Evolutionary conservation across 2,888 invertebrate species (phyloP), one percentile per base, ranked within the genome.

Genomic region (Lepidonotus clava): DNA sequence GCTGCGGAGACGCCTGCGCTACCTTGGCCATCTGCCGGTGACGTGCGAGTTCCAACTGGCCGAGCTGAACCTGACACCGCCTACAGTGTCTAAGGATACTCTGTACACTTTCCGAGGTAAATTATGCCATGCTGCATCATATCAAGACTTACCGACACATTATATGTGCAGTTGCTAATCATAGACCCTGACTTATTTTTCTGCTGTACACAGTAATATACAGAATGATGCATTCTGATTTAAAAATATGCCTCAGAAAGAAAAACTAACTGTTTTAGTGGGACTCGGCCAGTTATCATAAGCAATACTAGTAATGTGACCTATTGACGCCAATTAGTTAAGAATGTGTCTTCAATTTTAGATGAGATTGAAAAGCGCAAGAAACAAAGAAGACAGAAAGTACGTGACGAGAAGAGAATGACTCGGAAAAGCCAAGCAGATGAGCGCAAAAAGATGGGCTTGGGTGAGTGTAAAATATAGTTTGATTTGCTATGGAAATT

Each of bases 21-120:
- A 97, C 92, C 94, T 98, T 80, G 96, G 96, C 85, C 99, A 99
- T 94, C 95, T 99, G 91, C 98, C 99, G 0, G 95, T 98, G 8
- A 97, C 97, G 87, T 97, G 98, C 92, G 97, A 97, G 87, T 98
- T 98, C 94, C 97, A 98, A 92, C 96, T 98, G 53, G 97, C 97
- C 53, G 99, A 99, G 94, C 95, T 99, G 87, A 96, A 97, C 87
- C 95, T 99, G 83, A 95, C 95, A 88, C 96, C 96, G 40, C 97
- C 97, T 0, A 93, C 96, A 87, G 95, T 98, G 1, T 96, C 96
- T 4, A 93, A 95, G 85, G 96, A 96, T 83, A 96, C 97, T 66
- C 92, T 97, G 38, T 95, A 95, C 83, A 93, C 95, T 85, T 98
- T 97, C 93, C 95, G 95, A 94, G 96, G 97, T 97, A 93, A 90